phyloP scores from a whole-genome alignment of 1,140 invertebrate genomes.

The Maconellicoccus hirsutus region DNA sequence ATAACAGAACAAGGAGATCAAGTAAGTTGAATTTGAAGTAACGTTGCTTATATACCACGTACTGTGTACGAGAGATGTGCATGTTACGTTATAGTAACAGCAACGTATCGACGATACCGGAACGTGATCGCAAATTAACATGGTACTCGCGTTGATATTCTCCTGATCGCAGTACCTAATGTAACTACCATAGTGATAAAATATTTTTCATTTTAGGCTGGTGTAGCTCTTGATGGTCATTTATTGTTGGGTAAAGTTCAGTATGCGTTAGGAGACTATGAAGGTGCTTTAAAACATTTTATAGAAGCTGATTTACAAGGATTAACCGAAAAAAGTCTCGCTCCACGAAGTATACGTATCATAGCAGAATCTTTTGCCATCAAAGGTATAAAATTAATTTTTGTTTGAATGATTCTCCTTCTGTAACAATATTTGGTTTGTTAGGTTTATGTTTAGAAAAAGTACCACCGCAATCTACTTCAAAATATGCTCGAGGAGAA shows the following conservation, averaged over 20 bases:
- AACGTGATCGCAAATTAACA: no score
- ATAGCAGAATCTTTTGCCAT: conserved; percentile 91
- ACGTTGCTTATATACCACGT: no score
- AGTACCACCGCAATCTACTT: conserved; percentile 50
- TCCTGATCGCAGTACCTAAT: no score
- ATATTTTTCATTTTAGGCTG: conserved; percentile 45
- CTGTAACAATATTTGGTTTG: no score
- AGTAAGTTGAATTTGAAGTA: no score
- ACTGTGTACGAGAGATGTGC: no score
- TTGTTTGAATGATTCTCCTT: no score
- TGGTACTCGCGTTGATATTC: no score
- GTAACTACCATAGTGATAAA: no score
- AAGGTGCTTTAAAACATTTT: conserved; percentile 69
- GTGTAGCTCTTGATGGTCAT: conserved; percentile 74
- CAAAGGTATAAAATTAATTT: no score
- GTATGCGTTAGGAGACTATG: conserved; percentile 77
- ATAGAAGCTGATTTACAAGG: conserved; percentile 70
- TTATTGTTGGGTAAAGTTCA: conserved; percentile 77
- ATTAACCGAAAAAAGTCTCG: conserved; percentile 66
- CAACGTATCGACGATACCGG: no score
- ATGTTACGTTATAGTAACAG: no score
- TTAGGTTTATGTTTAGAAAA: conserved; percentile 76
- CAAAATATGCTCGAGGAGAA: conserved; percentile 73
- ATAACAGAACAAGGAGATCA: conserved; percentile 64
- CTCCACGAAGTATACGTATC: conserved; percentile 75